Evolutionary conservation across 2,113 vertebrate species (phyloP).

Genomic region (Microtus richardsoni): DNA sequence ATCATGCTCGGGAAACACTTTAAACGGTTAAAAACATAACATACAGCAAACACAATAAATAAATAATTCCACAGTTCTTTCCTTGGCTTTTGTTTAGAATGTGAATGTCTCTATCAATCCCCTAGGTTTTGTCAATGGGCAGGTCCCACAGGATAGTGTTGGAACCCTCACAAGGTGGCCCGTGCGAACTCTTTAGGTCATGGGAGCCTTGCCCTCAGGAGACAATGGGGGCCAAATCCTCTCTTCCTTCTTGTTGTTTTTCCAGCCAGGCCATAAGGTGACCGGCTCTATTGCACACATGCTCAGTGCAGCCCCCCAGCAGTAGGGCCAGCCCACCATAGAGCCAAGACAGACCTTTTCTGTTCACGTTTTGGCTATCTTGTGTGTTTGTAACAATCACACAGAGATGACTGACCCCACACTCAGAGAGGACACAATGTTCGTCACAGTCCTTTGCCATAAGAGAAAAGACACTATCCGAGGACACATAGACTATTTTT

Average conservation of each 20-base stretch:
- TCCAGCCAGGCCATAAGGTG: not conserved
- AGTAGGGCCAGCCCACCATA: not conserved
- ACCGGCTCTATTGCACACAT: fast-evolving
- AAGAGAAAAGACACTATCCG: not conserved
- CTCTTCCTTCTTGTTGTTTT: not conserved
- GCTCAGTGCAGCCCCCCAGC: not conserved
- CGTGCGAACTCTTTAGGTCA: fast-evolving
- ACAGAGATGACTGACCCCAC: not conserved
- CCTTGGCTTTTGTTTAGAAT: not conserved
- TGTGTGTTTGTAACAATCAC: not conserved
- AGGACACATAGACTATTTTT: not conserved
- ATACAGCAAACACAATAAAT: not conserved
- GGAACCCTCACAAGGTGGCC: too few relatives aligned
- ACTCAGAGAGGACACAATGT: not conserved
- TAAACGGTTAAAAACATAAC: not conserved
- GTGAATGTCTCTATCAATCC: not conserved
- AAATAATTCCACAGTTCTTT: not conserved
- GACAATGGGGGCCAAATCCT: not conserved
- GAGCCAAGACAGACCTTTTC: not conserved
- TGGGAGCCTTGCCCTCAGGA: not conserved
- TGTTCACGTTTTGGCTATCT: not conserved
- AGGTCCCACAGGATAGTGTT: not conserved
- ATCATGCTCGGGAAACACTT: not conserved
- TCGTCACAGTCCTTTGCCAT: not conserved
- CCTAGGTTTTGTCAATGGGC: fast-evolving